These are phyloP conservation scores for Macrosteles quadrilineatus DNA, from an alignment of 1,140 invertebrate species.

Conservation along the genomic window DNA sequence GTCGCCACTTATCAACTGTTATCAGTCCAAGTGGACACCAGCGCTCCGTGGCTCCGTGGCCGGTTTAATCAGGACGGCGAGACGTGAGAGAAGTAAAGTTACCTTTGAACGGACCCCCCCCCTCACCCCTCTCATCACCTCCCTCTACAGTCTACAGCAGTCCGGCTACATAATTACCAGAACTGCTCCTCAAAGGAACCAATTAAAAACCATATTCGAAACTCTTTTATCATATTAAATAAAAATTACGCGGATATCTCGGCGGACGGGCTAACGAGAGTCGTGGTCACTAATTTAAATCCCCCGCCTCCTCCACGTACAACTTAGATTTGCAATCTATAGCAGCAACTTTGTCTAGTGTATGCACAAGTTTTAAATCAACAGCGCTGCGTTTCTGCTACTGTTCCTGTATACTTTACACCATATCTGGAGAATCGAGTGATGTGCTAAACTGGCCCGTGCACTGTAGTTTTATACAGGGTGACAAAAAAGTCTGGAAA, in stretches of 20 bases:
- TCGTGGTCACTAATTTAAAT: conserved; percentile 4
- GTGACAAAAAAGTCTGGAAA: too few species aligned
- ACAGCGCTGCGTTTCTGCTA: not conserved
- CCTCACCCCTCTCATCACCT: not conserved
- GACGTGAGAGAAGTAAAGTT: not conserved
- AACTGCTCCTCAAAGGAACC: not conserved
- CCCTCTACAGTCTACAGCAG: not conserved
- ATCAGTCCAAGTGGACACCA: too few species aligned
- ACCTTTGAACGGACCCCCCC: conserved; percentile 12
- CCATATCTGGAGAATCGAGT: too few species aligned
- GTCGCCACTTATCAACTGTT: too few species aligned
- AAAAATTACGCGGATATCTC: conserved; percentile 13
- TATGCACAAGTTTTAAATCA: conserved; percentile 10
- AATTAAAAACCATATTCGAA: not conserved
- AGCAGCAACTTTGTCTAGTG: not conserved
- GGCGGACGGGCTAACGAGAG: not conserved
- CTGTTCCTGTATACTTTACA: too few species aligned
- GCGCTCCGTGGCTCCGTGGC: too few species aligned
- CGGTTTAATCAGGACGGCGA: not conserved
- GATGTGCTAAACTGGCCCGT: too few species aligned
- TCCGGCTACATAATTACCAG: conserved; percentile 24
- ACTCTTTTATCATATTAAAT: conserved; percentile 26
- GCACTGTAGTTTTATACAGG: too few species aligned
- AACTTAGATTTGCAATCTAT: conserved; percentile 13
- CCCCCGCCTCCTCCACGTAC: not conserved